Evolutionary conservation across 2,113 vertebrate species (phyloP).

Genomic region (Podarcis raffonei): DNA sequence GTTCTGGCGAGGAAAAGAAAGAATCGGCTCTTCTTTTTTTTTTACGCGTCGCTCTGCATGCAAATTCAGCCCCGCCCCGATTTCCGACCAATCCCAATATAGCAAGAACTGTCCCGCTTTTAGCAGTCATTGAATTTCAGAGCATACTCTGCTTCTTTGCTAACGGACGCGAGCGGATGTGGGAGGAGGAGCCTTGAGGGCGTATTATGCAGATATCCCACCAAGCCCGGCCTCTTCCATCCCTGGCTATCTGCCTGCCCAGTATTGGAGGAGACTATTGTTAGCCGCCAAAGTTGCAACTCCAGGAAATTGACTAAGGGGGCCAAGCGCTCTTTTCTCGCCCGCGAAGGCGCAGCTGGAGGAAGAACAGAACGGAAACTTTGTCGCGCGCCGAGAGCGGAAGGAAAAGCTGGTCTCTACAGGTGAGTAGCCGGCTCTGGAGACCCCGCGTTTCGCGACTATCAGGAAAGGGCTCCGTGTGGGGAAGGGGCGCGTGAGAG

Average conservation of each 20-base stretch:
- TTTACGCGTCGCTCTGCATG: too few species aligned
- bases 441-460: too few species aligned
- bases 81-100: background rate
- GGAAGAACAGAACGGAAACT: background rate
- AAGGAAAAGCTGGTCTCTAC: background rate
- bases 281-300: conserved; percentile 53
- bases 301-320: conserved; percentile 49
- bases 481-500: too few species aligned
- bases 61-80: too few species aligned
- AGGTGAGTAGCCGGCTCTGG: background rate
- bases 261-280: conserved; percentile 65
- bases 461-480: too few species aligned
- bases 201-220: conserved; percentile 33
- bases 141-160: background rate
- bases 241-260: conserved; percentile 26
- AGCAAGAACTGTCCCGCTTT: background rate
- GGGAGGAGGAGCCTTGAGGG: background rate
- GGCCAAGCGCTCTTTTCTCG: background rate
- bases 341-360: background rate
- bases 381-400: background rate
- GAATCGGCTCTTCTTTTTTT: too few species aligned
- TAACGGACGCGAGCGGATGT: accelerated
- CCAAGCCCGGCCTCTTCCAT: conserved; percentile 36
- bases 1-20: too few species aligned
- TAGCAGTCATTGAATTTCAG: too few species aligned